Evolutionary conservation across 2,113 vertebrate genomes (phyloP).

Genomic region (Myiagra hebetior): DNA sequence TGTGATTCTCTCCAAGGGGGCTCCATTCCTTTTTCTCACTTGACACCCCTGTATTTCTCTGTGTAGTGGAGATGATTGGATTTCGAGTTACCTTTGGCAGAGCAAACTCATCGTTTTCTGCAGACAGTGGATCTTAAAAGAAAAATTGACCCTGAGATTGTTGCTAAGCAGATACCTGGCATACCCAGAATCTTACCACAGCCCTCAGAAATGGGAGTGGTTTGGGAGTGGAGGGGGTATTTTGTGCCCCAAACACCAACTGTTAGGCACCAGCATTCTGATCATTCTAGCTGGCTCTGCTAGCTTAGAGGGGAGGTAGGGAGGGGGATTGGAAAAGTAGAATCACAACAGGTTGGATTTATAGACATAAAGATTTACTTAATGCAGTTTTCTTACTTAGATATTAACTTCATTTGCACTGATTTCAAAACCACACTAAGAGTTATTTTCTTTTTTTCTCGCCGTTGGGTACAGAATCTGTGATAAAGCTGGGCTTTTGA

Average conservation of each 20-base stretch:
- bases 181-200: neutral
- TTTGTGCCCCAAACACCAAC: neutral
- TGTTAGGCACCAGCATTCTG: neutral
- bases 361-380: neutral
- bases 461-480: neutral
- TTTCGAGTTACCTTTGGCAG: neutral
- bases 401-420: neutral
- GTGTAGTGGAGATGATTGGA: neutral
- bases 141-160: conserved; percentile 6
- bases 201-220: neutral
- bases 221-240: neutral
- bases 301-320: neutral
- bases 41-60: conserved; percentile 27
- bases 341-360: neutral
- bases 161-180: neutral
- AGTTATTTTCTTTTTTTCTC: neutral
- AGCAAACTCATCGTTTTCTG: neutral
- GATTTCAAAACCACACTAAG: neutral
- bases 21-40: conserved; percentile 6
- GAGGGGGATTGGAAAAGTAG: neutral
- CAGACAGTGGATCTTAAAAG: neutral
- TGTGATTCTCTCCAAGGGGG: conserved; percentile 53
- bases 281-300: neutral
- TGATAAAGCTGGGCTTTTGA: neutral
- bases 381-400: neutral